These are phyloP conservation scores for Oceanodroma leucorhoa DNA, from an alignment of 2,797 vertebrate genomes.

Conservation along the genomic window DNA sequence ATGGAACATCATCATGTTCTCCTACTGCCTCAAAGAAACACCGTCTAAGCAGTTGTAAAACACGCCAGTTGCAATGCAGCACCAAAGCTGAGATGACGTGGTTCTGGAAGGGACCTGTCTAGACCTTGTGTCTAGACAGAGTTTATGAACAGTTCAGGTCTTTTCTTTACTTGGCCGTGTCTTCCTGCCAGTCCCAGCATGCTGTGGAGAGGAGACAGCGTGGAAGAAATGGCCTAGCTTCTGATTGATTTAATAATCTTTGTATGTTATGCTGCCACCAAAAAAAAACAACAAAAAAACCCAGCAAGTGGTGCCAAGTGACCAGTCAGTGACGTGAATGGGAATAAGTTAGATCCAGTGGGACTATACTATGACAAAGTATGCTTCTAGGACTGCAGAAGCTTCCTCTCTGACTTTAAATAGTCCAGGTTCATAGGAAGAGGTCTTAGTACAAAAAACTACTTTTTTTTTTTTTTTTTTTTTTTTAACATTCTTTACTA, in stretches of 20 bases:
- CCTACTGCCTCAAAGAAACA: neutral
- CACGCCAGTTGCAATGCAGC: neutral
- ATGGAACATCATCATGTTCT: neutral
- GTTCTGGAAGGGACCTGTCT: neutral
- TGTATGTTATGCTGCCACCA: neutral
- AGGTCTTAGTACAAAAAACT: neutral
- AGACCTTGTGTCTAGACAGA: slow-evolving; percentile 39
- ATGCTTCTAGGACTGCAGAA: neutral
- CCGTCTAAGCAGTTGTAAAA: neutral
- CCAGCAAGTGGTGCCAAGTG: neutral
- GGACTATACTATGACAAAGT: neutral
- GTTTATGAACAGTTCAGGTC: neutral
- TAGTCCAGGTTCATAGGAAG: neutral
- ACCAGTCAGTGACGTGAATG: neutral
- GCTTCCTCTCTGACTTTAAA: neutral
- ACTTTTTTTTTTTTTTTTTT: rapidly evolving
- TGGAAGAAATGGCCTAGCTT: neutral
- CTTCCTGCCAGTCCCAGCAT: neutral
- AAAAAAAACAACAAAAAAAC: neutral
- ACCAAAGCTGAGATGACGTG: neutral
- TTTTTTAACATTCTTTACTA: neutral
- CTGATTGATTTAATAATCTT: neutral
- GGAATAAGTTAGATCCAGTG: neutral
- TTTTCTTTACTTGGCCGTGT: neutral
- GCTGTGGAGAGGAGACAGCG: neutral